Evolutionary conservation across 1,140 invertebrate genomes (phyloP), one percentile per base, ranked within the genome.

Genomic region (Acromyrmex heyeri): DNA sequence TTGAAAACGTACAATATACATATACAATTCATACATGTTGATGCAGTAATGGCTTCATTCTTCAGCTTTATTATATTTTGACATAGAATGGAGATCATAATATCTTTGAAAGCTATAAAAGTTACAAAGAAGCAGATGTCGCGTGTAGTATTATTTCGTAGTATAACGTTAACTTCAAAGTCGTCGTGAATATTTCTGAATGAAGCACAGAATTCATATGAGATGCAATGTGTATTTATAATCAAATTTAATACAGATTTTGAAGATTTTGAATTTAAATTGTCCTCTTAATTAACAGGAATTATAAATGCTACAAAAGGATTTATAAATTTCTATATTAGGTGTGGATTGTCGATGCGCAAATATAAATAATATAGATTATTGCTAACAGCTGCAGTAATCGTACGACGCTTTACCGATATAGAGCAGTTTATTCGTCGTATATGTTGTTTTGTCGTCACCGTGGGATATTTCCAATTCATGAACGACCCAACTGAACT

Each of bases 381-480:
- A 83, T 12, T 59, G 69, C 8, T 69, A 73, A 83, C 55, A 72
- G 73, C 34, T 44, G 48, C n/a, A 50, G 76, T 82, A 86, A 61
- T 62, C 83, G 76, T 82, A 82, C 57, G 55, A 89, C 75, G 85
- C 86, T 87, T 82, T 90, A 86, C 69, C 86, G 79, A 89, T 89
- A 91, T 86, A 86, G 67, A 70, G 59, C 30, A 70, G 62, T 94
- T 93, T 93, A 93, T 92, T 92, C 90, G 88, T 93, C 94, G 93
- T 94, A 93, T 92, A 91, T 88, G 91, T 93, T 94, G 93, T 95
- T 94, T 94, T 91, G 91, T 91, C 91, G 89, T 91, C 90, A 87
- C 88, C 90, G 85, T 89, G 81, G 91, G 88, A 88, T 92, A 94
- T 94, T 94, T 94, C 92, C 93, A 94, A 95, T 94, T 95, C 93